Percentiles rank a stretch among this genome's conserved stretches.
Evolutionary conservation across 64 coral and sea anemone genomes (phyloP).

Genomic region (Dendronephthya gigantea): DNA sequence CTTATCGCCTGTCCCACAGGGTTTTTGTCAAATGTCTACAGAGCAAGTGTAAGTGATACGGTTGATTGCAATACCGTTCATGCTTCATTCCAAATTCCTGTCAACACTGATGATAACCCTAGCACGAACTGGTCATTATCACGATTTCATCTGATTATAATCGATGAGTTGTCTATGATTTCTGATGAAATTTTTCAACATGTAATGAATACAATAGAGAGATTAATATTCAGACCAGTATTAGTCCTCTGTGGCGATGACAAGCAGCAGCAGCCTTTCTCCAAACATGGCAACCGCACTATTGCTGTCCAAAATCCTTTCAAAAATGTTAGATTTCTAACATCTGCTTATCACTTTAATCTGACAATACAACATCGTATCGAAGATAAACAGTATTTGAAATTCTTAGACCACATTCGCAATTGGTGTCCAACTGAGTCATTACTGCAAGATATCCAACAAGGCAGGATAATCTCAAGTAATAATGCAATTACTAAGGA

Average conservation of each 20-base stretch:
- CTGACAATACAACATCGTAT: neutral
- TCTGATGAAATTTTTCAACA: neutral
- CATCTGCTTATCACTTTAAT: neutral
- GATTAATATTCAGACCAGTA: neutral
- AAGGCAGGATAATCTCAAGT: neutral
- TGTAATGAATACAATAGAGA: neutral
- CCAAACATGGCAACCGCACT: neutral
- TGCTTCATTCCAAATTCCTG: neutral
- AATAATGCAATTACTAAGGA: neutral
- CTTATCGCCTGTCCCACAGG: constrained; percentile 14
- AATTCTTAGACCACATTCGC: neutral
- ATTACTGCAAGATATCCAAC: neutral
- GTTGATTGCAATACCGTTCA: constrained; percentile 21
- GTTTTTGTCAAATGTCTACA: neutral
- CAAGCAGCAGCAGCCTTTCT: neutral
- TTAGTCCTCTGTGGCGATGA: neutral
- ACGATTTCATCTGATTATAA: neutral
- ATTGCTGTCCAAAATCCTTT: neutral
- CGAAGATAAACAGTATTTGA: neutral
- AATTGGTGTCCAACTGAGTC: neutral
- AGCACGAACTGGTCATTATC: neutral
- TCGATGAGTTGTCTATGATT: neutral
- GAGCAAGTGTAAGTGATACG: neutral
- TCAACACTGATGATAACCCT: neutral
- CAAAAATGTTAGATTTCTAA: neutral